Evolutionary conservation across 2,888 invertebrate species (phyloP), one percentile per base, ranked within the genome.

Genomic region (Agrochola circellaris): DNA sequence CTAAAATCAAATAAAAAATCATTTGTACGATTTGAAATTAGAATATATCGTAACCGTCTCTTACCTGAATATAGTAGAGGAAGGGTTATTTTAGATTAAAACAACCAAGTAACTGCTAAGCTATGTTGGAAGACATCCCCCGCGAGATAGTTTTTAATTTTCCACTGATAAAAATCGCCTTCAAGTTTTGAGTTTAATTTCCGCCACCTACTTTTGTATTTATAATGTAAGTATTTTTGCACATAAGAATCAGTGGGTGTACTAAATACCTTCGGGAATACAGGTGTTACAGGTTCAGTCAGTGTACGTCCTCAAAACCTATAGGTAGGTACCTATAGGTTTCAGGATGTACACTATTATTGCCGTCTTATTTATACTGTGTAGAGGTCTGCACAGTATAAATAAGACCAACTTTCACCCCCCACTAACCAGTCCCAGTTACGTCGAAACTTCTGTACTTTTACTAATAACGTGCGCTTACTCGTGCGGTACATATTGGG

Each of bases 401-500:
- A 72, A 70, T 79, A 84, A 70, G 23, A 17, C 54, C 8, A 56
- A 79, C 58, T 68, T 60, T 20, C 26, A 68, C 68, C 77, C 70
- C 61, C 64, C 30, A n/a, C 51, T 65, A 56, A 66, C 81, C 34
- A 81, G 34, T 51, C 23, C 45, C n/a, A 79, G 74, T 75, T 61
- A 73, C 77, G n/a, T 34, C 38, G 26, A 83, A 83, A 84, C 81
- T 75, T 85, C 69, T 61, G 74, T 84, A 84, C 82, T 78, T 56
- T 66, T 82, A 82, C 86, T 86, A 82, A 86, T 86, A 86, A 77
- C 74, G 73, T 82, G 77, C 60, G 82, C 86, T 79, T 83, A 85
- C 87, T 87, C 87, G 79, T 81, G 87, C 87, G 81, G 79, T 81
- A 82, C 85, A 84, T 83, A 88, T 88, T 73, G 81, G 87, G 83